Evolutionary conservation across 1,140 invertebrate species (phyloP), one percentile per base, ranked within the genome.

Genomic region (Theocolax elegans): DNA sequence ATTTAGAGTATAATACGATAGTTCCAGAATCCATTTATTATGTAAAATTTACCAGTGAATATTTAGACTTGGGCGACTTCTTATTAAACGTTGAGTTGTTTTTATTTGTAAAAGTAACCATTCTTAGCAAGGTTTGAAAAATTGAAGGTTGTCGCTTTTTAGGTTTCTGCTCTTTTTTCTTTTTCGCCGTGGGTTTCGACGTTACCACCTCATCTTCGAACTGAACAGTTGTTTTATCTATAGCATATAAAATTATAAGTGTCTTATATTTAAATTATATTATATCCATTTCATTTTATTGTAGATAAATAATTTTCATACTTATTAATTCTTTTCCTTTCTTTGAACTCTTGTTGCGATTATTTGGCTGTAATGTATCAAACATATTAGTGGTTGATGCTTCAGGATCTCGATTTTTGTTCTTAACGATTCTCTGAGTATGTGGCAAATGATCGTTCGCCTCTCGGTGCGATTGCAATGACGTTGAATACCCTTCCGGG

Each of bases 121-220:
- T 44, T 1, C 62, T 62, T 7, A 71, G n/a, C n/a, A 69, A 1
- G 23, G 25, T 42, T 23, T 71, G 21, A 0, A 60, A 23, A 49
- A 23, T 29, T 7, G 48, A 48, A 10, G 15, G 21, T 27, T 31
- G 19, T 31, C n/a, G 9, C 4, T 62, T 54, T 42, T 40, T 49
- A n/a, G 31, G 21, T 27, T 65, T 70, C 27, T 64, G 54, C 38
- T 63, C n/a, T n/a, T n/a, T 70, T 23, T 70, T 70, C 8, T 48
- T 70, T 38, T 64, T 63, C 27, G 35, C 49, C 25, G 17, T 19
- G 2, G 46, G 25, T 17, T 44, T 53, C 9, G 15, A 17, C 8
- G 25, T 49, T 15, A 13, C 7, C n/a, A 9, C 1, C 21, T 35
- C 27, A 13, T 25, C 59, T 15, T 54, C 48, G 19, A 46, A 46